These are phyloP conservation scores for Phoronis australis DNA, from an alignment of 2,888 invertebrate species.

Conservation along the genomic window DNA sequence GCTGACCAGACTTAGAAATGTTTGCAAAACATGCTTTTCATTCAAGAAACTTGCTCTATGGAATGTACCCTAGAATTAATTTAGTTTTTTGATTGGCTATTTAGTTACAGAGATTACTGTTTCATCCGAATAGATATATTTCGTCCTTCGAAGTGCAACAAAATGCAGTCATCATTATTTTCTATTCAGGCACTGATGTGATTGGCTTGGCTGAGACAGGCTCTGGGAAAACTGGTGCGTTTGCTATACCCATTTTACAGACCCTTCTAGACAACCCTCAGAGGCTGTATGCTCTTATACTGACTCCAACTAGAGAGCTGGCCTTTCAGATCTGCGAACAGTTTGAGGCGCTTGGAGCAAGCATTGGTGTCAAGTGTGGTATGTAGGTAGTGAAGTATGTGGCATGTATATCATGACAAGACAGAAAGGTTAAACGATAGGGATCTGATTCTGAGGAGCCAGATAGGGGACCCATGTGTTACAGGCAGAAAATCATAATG, in stretches of 20 bases:
- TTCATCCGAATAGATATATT: no score
- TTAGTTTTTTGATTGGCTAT: no score
- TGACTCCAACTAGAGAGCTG: slow-evolving; percentile 95
- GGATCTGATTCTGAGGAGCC: background rate
- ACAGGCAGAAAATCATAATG: slow-evolving; percentile 1
- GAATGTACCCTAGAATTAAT: no score
- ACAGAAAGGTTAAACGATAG: background rate
- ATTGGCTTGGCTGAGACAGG: slow-evolving; percentile 79
- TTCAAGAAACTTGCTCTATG: no score
- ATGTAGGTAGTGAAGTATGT: slow-evolving; percentile 18
- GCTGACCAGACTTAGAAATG: no score
- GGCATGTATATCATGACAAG: background rate
- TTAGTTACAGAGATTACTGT: no score
- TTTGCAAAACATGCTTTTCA: no score
- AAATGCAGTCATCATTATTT: no score
- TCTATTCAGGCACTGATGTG: slow-evolving; percentile 69
- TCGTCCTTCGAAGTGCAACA: no score
- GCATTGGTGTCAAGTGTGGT: slow-evolving; percentile 86
- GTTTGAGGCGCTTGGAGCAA: slow-evolving; percentile 84
- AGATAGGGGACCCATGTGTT: slow-evolving; percentile 4
- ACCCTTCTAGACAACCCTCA: slow-evolving; percentile 84
- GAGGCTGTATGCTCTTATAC: slow-evolving; percentile 71
- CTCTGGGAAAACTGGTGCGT: slow-evolving; percentile 96
- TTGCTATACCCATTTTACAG: slow-evolving; percentile 93
- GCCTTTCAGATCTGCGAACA: slow-evolving; percentile 99